Evolutionary conservation across 2,888 invertebrate species (phyloP), one percentile per base, ranked within the genome.

Genomic region (Caenorhabditis angaria): DNA sequence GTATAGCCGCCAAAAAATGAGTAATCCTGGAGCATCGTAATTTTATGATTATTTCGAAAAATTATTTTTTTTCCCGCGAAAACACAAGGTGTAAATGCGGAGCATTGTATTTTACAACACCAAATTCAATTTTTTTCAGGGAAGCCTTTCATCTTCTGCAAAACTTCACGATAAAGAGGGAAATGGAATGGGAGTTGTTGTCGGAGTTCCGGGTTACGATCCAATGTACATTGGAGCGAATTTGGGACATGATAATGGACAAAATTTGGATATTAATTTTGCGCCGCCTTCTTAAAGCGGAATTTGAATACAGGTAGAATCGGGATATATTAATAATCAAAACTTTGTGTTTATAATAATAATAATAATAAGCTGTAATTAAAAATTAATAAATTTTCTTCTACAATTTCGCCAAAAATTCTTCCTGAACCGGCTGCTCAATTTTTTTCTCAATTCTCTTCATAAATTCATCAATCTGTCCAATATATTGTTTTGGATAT

Each of bases 161-260:
- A 72, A 65, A 54, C 58, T 78, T 14, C 73, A 70, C 24, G 78
- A 78, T 47, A 68, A 71, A 47, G 76, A 76, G 41, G 73, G 74
- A 10, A 69, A 70, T 55, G 73, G 76, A 50, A 61, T 76, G 62
- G 78, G 78, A 5, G 70, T 78, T 10, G 78, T 78, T 4, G 78
- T 78, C n/a, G 78, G 76, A 10, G 66, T 78, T 48, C 76, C 78
- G 2, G 78, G 78, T 12, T 78, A 78, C 29, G 76, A 78, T 61
- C 78, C 78, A 12, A 20, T 78, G 25, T 78, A 76, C 54, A 67
- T 78, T 55, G 78, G 78, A 27, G 78, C 76, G 12, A 65, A 68
- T 57, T 53, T 73, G 6, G 73, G 73, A 41, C 69, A 68, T 50
- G 73, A 73, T 47, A 73, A 73, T 65, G 68, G 61, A 47, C 67